Evolutionary conservation across 2,797 vertebrate species (phyloP).

Genomic region (Apodemus agrarius): DNA sequence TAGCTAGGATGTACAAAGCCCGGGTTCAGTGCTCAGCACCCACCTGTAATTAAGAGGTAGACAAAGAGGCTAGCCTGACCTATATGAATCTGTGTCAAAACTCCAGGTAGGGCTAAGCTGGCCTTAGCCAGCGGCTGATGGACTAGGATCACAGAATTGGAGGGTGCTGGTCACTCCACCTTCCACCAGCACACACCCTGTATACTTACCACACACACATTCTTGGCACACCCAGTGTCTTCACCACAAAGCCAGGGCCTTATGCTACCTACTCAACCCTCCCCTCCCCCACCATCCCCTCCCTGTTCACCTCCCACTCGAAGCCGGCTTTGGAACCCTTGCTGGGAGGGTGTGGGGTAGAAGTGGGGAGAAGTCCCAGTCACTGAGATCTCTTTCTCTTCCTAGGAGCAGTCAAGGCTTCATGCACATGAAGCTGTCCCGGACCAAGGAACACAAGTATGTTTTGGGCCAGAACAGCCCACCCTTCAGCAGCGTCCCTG

Average conservation of each 20-base stretch:
- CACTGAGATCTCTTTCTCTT: conserved; percentile 67
- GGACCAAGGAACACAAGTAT: conserved; percentile 98
- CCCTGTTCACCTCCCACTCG: too few relatives aligned
- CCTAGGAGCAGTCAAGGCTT: conserved; percentile 99
- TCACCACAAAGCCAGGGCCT: not conserved
- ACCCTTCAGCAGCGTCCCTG: conserved; percentile 96
- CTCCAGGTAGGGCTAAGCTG: not conserved
- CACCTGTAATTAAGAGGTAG: not conserved
- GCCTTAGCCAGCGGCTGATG: not conserved
- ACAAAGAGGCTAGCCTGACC: not conserved
- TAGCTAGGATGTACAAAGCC: not conserved
- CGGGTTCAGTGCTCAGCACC: not conserved
- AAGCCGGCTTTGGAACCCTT: not conserved
- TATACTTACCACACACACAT: conserved; percentile 47
- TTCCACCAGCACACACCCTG: conserved; percentile 25
- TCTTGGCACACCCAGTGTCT: conserved; percentile 22
- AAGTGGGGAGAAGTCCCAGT: not conserved
- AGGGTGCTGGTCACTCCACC: not conserved
- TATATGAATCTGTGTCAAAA: not conserved
- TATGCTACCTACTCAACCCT: not conserved
- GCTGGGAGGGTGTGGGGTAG: not conserved
- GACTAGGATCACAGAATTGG: not conserved
- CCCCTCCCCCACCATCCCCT: not conserved
- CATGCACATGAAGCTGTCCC: conserved; percentile 99
- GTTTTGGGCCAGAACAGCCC: conserved; percentile 98